Base-by-base conservation (phyloP, 2,888 invertebrate genomes). In the Shargacucullia verbasci region DNA sequence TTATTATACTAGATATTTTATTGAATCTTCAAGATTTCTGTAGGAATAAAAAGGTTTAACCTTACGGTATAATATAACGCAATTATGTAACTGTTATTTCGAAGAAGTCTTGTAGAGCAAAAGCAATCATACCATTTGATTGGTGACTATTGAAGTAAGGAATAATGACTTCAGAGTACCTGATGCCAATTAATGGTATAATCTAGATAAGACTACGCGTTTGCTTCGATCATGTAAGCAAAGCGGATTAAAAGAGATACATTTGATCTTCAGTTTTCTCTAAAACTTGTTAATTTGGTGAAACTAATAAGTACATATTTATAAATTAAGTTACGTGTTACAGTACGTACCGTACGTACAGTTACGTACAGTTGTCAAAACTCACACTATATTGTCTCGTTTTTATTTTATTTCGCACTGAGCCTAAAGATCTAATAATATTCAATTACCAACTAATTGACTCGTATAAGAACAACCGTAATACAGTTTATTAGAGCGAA, bases 361-460 rank as follows among this genome's bases (percentile, higher is more conserved):
- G n/a, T n/a, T n/a, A n/a, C n/a, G n/a, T n/a, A n/a, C 15, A n/a
- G 0, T 27, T 43, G 2, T 10, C 9, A 8, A 11, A 10, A 41
- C n/a, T 9, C n/a, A 41, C 20, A 37, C 34, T 12, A 31, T 20
- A 41, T 10, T 29, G 38, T 15, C 13, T 67, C 5, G 14, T 50
- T 35, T n/a, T 15, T 35, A n/a, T 40, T 54, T 62, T 41, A 43
- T 41, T 9, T 6, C 13, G 25, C 27, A 29, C 29, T n/a, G 34
- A 27, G 13, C 7, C 11, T 14, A 40, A 14, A 37, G 43, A 59
- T 39, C 44, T 50, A 45, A 61, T 55, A 54, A 45, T 54, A 60
- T 64, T 68, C 59, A 64, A 60, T 72, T 69, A 73, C 47, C 15
- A 12, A 59, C 40, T 27, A 63, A 60, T 60, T 60, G 56, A 58